A percentile compares a stretch with the other conserved stretches of the same genome.
Evolutionary conservation across 2,797 vertebrate species (phyloP).

Genomic region (Enteromius afrohamiltoni): DNA sequence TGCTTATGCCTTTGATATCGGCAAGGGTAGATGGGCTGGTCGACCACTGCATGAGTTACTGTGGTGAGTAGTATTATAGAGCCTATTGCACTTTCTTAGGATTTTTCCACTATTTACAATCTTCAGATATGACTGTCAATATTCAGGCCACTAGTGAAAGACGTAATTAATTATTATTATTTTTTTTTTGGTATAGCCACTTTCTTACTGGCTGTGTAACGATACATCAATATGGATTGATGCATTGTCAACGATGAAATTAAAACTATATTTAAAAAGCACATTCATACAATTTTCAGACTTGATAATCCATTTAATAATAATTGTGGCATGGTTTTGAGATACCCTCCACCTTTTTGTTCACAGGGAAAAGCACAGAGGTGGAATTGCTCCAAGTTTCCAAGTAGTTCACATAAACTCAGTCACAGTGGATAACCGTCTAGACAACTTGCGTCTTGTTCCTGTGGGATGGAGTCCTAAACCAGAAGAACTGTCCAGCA

Average conservation of each 20-base stretch:
- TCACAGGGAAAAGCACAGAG: conserved; percentile 93
- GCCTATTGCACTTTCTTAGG: not conserved
- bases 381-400: conserved; percentile 94
- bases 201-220: not conserved
- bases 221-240: not conserved
- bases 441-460: conserved; percentile 95
- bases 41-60: conserved; percentile 93
- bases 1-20: conserved; percentile 97
- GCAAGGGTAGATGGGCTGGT: conserved; percentile 91
- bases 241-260: not conserved
- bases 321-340: not conserved
- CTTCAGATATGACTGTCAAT: not conserved
- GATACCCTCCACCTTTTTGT: not conserved
- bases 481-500: conserved; percentile 94
- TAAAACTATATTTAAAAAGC: not conserved
- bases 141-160: not conserved
- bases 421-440: conserved; percentile 95
- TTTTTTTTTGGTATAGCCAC: not conserved
- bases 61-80: conserved; percentile 80
- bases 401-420: conserved; percentile 97
- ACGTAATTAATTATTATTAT: not conserved
- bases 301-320: not conserved
- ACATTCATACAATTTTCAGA: not conserved
- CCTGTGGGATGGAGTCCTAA: conserved; percentile 93
- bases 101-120: not conserved